Evolutionary conservation across 23 tunicate species (phyloP).

Genomic region (Phallusia fumigata): DNA sequence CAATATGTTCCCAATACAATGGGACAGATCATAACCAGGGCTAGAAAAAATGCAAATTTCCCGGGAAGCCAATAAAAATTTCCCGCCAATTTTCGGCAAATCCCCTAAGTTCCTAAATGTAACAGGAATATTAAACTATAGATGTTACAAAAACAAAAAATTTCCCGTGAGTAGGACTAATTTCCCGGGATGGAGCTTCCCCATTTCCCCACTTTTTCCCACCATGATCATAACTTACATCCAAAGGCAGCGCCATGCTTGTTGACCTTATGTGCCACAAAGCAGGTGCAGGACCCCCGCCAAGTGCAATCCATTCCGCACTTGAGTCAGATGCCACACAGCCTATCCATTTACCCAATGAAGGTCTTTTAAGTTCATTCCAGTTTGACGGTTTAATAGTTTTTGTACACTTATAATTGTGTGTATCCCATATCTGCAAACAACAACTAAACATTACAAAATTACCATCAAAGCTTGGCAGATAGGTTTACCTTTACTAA

Average conservation of each 20-base stretch:
- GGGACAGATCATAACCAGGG: too few species aligned
- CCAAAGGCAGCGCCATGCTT: slow-evolving; percentile 18
- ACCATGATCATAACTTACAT: not conserved
- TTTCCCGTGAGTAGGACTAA: too few species aligned
- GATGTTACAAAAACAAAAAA: too few species aligned
- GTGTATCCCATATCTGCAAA: slow-evolving; percentile 66
- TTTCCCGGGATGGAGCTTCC: too few species aligned
- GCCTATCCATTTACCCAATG: slow-evolving; percentile 56
- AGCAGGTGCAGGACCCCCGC: slow-evolving; percentile 72
- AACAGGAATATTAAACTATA: too few species aligned
- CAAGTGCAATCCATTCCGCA: slow-evolving; percentile 72
- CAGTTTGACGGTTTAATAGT: slow-evolving; percentile 42
- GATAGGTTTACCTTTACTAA: slow-evolving; percentile 53
- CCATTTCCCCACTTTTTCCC: too few species aligned
- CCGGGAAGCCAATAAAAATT: too few species aligned
- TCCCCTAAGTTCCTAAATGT: too few species aligned
- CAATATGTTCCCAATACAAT: too few species aligned
- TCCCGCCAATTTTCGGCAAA: too few species aligned
- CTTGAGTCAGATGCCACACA: slow-evolving; percentile 57
- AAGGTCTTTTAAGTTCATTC: slow-evolving; percentile 30
- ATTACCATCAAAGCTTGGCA: not conserved
- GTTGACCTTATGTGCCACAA: slow-evolving; percentile 69
- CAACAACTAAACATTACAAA: not conserved
- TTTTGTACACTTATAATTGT: slow-evolving; percentile 11
- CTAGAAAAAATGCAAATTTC: too few species aligned